phyloP scores from a whole-genome alignment of 2,113 vertebrate genomes.

The Archocentrus centrarchus region DNA sequence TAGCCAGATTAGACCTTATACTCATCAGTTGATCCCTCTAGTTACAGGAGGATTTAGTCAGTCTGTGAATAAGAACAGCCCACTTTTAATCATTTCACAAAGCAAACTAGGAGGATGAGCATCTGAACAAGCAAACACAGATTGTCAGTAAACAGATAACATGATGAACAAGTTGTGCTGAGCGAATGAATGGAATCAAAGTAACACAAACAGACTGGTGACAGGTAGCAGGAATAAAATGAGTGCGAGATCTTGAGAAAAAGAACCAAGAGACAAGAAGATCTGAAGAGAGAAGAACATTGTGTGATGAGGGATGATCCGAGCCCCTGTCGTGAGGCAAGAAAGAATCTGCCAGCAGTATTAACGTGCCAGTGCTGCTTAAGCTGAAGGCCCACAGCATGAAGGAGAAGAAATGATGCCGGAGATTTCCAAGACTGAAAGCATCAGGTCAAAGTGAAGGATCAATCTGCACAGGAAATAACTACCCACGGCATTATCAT shows the following conservation, averaged over 20 bases:
- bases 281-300: conserved; percentile 57
- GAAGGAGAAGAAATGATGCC: conserved; percentile 52
- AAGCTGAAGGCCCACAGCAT: conserved; percentile 61
- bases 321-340: conserved; percentile 52
- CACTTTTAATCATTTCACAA: conserved; percentile 66
- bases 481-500: conserved; percentile 26
- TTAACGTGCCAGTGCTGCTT: conserved; percentile 64
- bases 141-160: conserved; percentile 49
- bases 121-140: conserved; percentile 53
- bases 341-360: conserved; percentile 61
- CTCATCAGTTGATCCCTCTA: conserved; percentile 48
- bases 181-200: conserved; percentile 25
- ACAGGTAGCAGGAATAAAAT: conserved; percentile 18
- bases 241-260: conserved; percentile 26
- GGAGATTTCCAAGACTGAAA: conserved; percentile 56
- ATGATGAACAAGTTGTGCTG: conserved; percentile 31
- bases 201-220: conserved; percentile 13
- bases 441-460: conserved; percentile 47
- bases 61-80: conserved; percentile 54
- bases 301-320: conserved; percentile 63
- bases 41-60: conserved; percentile 64
- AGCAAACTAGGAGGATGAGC: conserved; percentile 54
- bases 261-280: conserved; percentile 26
- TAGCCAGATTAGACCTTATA: conserved; percentile 66
- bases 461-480: conserved; percentile 19